Evolutionary conservation across 2,797 vertebrate genomes (phyloP).

Genomic region (Rhinatrema bivittatum): DNA sequence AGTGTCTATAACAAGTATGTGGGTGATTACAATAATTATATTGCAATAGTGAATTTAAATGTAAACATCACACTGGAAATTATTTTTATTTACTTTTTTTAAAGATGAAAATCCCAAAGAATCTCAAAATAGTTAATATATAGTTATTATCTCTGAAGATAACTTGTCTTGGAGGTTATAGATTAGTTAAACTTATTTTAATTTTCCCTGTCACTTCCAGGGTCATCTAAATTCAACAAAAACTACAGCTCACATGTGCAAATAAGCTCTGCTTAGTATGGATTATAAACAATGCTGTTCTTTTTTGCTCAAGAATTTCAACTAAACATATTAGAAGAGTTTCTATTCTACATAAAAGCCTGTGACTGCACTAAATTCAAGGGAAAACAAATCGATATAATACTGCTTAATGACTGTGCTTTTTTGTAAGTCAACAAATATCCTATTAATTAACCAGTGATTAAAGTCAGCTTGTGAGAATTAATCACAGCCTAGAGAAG

Average conservation of each 20-base stretch:
- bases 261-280: too few species aligned
- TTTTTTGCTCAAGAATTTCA: too few species aligned
- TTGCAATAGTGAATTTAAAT: too few species aligned
- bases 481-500: conserved; percentile 72
- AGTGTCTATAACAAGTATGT: too few species aligned
- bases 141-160: neutral
- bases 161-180: rapidly evolving
- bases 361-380: conserved; percentile 36
- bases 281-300: too few species aligned
- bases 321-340: conserved; percentile 18
- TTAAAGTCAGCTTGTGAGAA: conserved; percentile 78
- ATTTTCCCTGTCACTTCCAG: neutral
- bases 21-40: too few species aligned
- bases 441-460: conserved; percentile 85
- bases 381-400: conserved; percentile 62
- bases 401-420: conserved; percentile 64
- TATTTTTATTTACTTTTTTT: too few species aligned
- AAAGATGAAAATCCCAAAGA: too few species aligned
- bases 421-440: conserved; percentile 68
- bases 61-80: too few species aligned
- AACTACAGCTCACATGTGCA: neutral
- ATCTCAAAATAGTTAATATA: too few species aligned
- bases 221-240: neutral
- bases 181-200: rapidly evolving
- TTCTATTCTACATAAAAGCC: conserved; percentile 47